These are phyloP conservation scores for Pituophis catenifer DNA, from an alignment of 2,113 vertebrate genomes.

Conservation along the genomic window DNA sequence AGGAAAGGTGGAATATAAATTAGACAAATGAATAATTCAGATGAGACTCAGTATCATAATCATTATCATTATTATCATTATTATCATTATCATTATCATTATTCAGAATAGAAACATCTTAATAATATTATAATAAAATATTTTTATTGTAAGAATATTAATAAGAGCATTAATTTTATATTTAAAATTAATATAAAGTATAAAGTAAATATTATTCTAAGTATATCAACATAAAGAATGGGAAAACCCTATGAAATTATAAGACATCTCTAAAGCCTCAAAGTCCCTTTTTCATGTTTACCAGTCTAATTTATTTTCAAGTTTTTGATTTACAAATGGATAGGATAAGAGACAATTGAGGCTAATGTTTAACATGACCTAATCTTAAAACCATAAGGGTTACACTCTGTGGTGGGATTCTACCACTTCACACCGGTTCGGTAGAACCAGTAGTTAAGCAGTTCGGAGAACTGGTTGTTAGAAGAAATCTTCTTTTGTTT, in stretches of 20 bases:
- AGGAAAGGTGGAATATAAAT: not conserved
- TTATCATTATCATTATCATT: not conserved
- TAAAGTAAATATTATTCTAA: not conserved
- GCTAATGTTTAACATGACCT: not conserved
- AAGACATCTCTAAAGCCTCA: not conserved
- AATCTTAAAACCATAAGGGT: not conserved
- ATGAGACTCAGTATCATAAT: not conserved
- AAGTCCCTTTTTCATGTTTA: not conserved
- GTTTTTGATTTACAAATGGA: not conserved
- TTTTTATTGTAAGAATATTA: not conserved
- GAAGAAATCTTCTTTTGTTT: no score
- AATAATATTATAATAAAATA: not conserved
- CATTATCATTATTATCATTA: not conserved
- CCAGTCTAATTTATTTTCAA: not conserved
- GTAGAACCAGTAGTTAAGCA: no score
- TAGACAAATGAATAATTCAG: not conserved
- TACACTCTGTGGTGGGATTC: not conserved
- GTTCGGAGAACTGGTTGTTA: no score
- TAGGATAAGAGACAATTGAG: not conserved
- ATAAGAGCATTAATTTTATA: not conserved
- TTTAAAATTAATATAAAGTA: not conserved
- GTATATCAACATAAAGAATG: not conserved
- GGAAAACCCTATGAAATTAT: not conserved
- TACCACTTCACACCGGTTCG: no score
- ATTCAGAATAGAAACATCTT: not conserved